A percentile compares a stretch with the other conserved stretches of the same genome.
phyloP scores from a whole-genome alignment of 2,888 invertebrate species.

The Drosophila rubida region DNA sequence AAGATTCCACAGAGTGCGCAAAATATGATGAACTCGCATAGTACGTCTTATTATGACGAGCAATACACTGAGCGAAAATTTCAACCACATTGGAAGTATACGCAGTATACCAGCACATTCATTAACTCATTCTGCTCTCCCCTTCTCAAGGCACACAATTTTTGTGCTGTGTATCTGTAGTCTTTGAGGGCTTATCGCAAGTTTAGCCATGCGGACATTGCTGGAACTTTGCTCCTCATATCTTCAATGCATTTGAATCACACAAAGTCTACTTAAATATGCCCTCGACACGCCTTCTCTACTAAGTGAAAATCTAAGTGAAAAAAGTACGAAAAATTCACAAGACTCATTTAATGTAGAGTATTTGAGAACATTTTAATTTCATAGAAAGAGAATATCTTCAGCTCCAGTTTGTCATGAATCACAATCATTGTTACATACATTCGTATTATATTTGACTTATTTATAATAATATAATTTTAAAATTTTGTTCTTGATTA shows the following conservation, averaged over 20 bases:
- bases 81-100: not conserved
- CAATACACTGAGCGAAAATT: conserved; percentile 23
- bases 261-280: not conserved
- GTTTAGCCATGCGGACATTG: conserved; percentile 26
- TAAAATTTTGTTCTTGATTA: not conserved
- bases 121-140: not conserved
- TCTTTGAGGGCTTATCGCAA: conserved; percentile 32
- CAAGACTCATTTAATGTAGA: not conserved
- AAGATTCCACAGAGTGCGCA: conserved; percentile 1
- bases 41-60: not conserved
- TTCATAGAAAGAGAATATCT: not conserved
- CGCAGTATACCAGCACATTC: not conserved
- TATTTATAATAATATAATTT: not conserved
- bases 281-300: not conserved
- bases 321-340: too few species aligned
- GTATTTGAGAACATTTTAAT: not conserved
- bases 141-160: not conserved
- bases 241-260: not conserved
- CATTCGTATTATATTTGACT: not conserved
- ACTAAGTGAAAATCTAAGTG: not conserved
- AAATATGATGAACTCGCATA: not conserved
- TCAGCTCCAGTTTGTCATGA: not conserved
- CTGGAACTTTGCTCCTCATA: conserved; percentile 32
- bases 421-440: not conserved
- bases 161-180: conserved; percentile 2